Conservation (phyloP, 1,140 invertebrate species). For the Aporrectodea caliginosa region DNA sequence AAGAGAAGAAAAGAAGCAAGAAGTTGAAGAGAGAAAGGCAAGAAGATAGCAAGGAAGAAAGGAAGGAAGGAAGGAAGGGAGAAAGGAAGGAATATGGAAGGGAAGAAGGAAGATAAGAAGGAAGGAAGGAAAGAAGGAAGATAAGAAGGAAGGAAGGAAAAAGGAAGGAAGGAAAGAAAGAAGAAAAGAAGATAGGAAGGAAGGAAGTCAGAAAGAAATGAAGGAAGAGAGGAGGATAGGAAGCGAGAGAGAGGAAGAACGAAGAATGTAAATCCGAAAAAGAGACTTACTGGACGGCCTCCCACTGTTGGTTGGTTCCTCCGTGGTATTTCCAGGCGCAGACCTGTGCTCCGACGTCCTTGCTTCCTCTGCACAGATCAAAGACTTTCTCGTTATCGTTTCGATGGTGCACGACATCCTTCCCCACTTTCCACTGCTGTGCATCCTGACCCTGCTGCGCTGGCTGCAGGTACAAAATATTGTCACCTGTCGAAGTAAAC, state of each 20-base stretch:
- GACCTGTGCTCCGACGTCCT: neutral
- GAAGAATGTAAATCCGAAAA: slow-evolving; percentile 33
- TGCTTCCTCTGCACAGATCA: neutral
- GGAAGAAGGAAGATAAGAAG: neutral
- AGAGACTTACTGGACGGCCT: neutral
- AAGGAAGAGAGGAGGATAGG: slow-evolving; percentile 34
- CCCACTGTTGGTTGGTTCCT: neutral
- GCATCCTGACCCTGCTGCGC: neutral
- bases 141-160: neutral
- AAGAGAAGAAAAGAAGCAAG: neutral
- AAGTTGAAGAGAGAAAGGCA: neutral
- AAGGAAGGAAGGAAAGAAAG: slow-evolving; percentile 29
- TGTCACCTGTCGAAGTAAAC: neutral
- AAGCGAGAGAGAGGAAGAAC: slow-evolving; percentile 30
- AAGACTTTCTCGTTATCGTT: neutral
- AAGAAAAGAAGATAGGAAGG: slow-evolving; percentile 32
- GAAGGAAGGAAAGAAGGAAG: neutral
- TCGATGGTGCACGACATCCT: neutral
- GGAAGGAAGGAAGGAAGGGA: neutral
- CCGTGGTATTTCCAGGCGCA: neutral
- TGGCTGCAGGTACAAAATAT: neutral
- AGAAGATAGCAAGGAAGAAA: neutral
- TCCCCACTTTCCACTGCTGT: neutral
- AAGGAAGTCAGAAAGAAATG: slow-evolving; percentile 31
- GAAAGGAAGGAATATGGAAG: neutral